phyloP scores from a whole-genome alignment of 1,140 invertebrate species.

The Cyrtorhinus lividipennis region DNA sequence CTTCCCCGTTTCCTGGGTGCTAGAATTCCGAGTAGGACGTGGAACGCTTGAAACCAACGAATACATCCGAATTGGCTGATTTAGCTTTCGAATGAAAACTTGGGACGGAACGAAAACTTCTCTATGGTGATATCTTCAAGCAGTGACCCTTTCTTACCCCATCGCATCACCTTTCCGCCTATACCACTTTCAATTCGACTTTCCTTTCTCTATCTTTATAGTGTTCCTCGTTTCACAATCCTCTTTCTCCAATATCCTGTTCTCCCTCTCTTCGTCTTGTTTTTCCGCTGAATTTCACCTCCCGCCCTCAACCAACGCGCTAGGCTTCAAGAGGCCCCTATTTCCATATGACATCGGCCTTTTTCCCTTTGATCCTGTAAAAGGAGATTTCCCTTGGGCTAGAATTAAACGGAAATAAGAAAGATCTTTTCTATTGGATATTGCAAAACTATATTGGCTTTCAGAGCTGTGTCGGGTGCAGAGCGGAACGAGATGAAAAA shows the following conservation, averaged over 20 bases:
- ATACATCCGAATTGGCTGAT: slow-evolving; percentile 8
- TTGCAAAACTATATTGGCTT: slow-evolving; percentile 12
- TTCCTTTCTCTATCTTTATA: neutral
- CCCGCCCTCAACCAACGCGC: neutral
- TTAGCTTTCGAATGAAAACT: neutral
- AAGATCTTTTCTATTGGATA: slow-evolving; percentile 12
- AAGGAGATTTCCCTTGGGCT: slow-evolving; percentile 15
- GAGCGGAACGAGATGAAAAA: neutral
- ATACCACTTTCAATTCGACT: slow-evolving; percentile 1
- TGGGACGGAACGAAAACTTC: neutral
- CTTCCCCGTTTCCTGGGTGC: neutral
- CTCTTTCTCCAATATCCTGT: slow-evolving; percentile 3
- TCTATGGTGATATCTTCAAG: neutral
- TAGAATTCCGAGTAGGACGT: neutral
- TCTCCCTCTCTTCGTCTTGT: neutral
- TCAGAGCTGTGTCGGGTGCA: neutral
- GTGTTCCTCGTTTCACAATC: slow-evolving; percentile 7
- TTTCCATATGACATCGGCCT: slow-evolving; percentile 16
- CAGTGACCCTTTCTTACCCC: neutral
- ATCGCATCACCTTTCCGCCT: neutral
- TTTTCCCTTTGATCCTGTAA: slow-evolving; percentile 6
- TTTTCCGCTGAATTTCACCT: slow-evolving; percentile 1
- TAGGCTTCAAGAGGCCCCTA: neutral
- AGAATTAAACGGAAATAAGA: slow-evolving; percentile 15
- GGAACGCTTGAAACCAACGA: neutral